These are phyloP conservation scores for Noctua comes DNA, from an alignment of 2,888 invertebrate genomes.

Conservation along the genomic window DNA sequence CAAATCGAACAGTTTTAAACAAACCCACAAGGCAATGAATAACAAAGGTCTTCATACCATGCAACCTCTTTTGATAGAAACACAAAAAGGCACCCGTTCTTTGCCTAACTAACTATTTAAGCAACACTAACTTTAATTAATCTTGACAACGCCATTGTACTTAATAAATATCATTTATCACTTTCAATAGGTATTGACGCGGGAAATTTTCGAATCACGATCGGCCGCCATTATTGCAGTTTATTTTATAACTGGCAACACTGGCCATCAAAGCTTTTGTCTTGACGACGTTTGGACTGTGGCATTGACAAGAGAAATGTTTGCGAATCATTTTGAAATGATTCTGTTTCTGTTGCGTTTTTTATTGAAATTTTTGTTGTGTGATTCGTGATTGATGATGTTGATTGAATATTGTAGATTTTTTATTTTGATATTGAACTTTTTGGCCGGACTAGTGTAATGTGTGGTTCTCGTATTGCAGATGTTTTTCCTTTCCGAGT, in stretches of 20 bases:
- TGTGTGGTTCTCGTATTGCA: background rate
- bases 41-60: slow-evolving; percentile 60
- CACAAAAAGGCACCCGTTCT: slow-evolving; percentile 82
- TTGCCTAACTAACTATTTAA: slow-evolving; percentile 88
- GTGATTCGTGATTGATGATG: slow-evolving; percentile 53
- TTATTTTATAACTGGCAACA: slow-evolving; percentile 77
- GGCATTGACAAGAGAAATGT: slow-evolving; percentile 71
- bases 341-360: slow-evolving; percentile 26
- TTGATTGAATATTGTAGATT: slow-evolving; percentile 32
- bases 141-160: slow-evolving; percentile 86
- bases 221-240: slow-evolving; percentile 71
- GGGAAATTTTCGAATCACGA: slow-evolving; percentile 80
- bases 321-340: slow-evolving; percentile 66
- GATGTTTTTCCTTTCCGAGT: background rate
- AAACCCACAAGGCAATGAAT: slow-evolving; percentile 63
- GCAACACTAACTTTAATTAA: slow-evolving; percentile 88
- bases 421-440: slow-evolving; percentile 34
- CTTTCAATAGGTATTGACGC: slow-evolving; percentile 80
- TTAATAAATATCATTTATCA: slow-evolving; percentile 87
- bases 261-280: slow-evolving; percentile 73
- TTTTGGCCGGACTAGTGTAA: background rate
- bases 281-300: slow-evolving; percentile 70
- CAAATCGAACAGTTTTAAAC: slow-evolving; percentile 66
- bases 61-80: slow-evolving; percentile 64
- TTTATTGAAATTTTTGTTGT: slow-evolving; percentile 46